These are phyloP conservation scores for Periparus ater DNA, from an alignment of 2,797 vertebrate genomes.

Conservation along the genomic window DNA sequence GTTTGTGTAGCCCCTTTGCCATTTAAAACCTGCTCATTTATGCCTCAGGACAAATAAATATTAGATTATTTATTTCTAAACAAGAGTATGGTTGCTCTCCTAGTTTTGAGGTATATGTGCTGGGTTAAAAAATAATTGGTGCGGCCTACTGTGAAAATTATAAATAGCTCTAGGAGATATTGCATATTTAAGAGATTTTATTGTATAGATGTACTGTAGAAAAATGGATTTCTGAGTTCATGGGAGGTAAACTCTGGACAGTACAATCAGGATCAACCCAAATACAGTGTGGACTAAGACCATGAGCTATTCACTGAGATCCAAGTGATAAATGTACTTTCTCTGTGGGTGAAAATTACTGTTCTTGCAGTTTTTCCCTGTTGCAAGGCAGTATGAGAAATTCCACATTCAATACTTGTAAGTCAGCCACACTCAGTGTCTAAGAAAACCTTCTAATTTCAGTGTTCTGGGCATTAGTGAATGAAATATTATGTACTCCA, in stretches of 20 bases:
- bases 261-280: not conserved
- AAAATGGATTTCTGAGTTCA: not conserved
- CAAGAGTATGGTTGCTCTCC: not conserved
- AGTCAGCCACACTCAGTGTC: not conserved
- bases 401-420: accelerated
- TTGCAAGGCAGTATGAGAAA: not conserved
- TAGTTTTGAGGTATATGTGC: not conserved
- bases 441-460: not conserved
- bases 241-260: not conserved
- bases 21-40: not conserved
- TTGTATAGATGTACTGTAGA: not conserved
- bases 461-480: not conserved
- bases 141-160: not conserved
- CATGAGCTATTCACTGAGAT: not conserved
- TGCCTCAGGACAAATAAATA: not conserved
- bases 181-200: not conserved
- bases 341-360: not conserved
- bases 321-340: not conserved
- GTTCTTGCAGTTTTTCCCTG: not conserved
- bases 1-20: not conserved
- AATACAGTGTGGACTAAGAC: not conserved
- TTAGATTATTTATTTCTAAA: not conserved
- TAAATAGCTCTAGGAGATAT: not conserved
- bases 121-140: not conserved
- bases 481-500: not conserved